Conservation (phyloP, 2,797 vertebrate species). For the Poecilia picta region DNA sequence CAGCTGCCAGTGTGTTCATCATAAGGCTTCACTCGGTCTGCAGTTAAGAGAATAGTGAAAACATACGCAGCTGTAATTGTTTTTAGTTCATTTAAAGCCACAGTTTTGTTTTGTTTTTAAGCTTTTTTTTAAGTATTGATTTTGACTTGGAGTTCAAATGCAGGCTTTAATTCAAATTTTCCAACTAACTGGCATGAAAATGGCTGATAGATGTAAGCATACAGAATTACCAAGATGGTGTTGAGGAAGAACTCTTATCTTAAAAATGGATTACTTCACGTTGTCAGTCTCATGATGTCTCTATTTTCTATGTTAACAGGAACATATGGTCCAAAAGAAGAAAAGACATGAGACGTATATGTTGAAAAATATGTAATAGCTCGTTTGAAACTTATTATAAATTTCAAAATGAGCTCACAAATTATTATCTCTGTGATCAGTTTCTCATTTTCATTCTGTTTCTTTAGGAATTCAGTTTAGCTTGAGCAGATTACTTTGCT, state of each 20-base stretch:
- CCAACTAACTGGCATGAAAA: neutral
- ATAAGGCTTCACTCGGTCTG: constrained; percentile 29
- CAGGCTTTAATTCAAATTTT: neutral
- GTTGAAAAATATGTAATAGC: neutral
- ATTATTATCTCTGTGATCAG: constrained; percentile 44
- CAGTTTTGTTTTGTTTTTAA: neutral
- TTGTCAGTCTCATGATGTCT: neutral
- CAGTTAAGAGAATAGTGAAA: constrained; percentile 15
- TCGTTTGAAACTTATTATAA: neutral
- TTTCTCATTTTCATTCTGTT: constrained; percentile 26
- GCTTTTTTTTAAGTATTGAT: neutral
- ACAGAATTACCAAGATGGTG: neutral
- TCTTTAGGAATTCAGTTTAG: constrained; percentile 56
- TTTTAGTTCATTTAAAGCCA: neutral
- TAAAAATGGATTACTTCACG: neutral
- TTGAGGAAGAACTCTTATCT: neutral
- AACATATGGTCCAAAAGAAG: neutral
- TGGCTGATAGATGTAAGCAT: neutral
- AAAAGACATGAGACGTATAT: neutral
- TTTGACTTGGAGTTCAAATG: neutral
- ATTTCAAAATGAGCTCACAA: constrained; percentile 25
- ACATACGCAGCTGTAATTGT: neutral
- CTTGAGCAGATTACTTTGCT: constrained; percentile 66
- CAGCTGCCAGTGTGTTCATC: constrained; percentile 24
- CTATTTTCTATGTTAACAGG: neutral